Evolutionary conservation across 2,113 vertebrate genomes (phyloP), one percentile per base, ranked within the genome.

Genomic region (Diphyllodes magnificus): DNA sequence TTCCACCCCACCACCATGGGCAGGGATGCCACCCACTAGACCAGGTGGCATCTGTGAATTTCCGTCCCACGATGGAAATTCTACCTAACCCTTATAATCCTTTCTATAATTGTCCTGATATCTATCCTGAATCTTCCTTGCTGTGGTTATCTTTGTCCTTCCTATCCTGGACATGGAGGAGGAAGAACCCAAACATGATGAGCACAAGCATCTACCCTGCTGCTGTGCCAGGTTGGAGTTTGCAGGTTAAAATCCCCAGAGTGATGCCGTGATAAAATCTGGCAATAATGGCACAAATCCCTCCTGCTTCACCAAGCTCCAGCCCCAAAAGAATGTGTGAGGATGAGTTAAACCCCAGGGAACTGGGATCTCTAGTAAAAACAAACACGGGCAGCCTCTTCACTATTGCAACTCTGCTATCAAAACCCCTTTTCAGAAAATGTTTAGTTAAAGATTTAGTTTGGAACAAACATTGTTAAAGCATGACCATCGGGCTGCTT

Each of bases 401-500:
- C 75, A 17, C 92, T 88, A 30, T 95, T 85, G 91, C 95, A 96
- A 15, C 82, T 95, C 90, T 2, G 14, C 92, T 93, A 93, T 94
- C 95, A 96, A 96, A 96, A 94, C 80, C 86, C 90, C 90, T 88
- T 94, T 88, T 92, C 95, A 96, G 96, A 96, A 96, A 95, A 96
- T 96, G 96, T 97, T 97, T 97, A 95, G 96, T 96, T 97, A 95
- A 88, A 92, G 95, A 75, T 91, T 95, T 94, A 35, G 64, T 83
- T 96, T 93, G 95, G 95, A 96, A 60, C 95, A 97, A 96, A 97
- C 94, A 95, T 95, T 95, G 95, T 95, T 96, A 94, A 93, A 95
- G 94, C 92, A 77, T 94, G 95, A 97, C 95, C 96, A 88, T 68
- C 37, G 90, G 97, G 96, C 97, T 89, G 93, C 95, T 98, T 98